Base-by-base conservation (phyloP, 2,888 invertebrate species). In the Bellardia bayeri region DNA sequence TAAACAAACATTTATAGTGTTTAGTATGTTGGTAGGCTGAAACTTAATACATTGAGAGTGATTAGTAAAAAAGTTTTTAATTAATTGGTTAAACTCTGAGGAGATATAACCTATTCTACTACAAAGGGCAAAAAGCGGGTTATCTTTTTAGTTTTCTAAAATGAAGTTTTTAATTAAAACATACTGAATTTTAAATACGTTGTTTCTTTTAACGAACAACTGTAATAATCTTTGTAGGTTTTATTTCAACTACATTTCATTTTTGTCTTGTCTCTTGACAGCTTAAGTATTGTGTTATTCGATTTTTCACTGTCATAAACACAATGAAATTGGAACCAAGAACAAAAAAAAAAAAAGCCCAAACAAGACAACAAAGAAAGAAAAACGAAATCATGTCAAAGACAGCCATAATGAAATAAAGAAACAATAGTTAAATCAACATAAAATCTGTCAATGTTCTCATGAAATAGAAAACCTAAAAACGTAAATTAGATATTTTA, bases 221-320 rank as follows among this genome's bases (percentile, higher is more conserved):
- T 51, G 2, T 51, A 51, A 51, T 51, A 51, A 51, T 51, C 45
- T 3, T 45, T n/a, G n/a, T n/a, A n/a, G n/a, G 14, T n/a, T 51
- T 51, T 51, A 51, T 51, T 7, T 45, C n/a, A 14, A 51, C 14
- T 51, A 51, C 13, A 45, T 45, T 45, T 13, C 13, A 45, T 13
- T 45, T 13, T 14, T n/a, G 5, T 0, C 2, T 3, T 51, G n/a
- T 51, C 51, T 51, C n/a, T n/a, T 51, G 7, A n/a, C 51, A 51
- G 51, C n/a, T n/a, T n/a, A 51, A 51, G 51, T 51, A 51, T n/a
- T 51, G 49, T 49, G n/a, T 51, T 51, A n/a, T n/a, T n/a, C 51
- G 51, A 51, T 51, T 14, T 51, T 51, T 51, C n/a, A 51, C 51
- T 51, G n/a, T 51, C 51, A 51, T 2, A 51, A n/a, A 51, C 51